Evolutionary conservation across 2,888 invertebrate species (phyloP), one percentile per base, ranked within the genome.

Genomic region (Notodonta ziczac): DNA sequence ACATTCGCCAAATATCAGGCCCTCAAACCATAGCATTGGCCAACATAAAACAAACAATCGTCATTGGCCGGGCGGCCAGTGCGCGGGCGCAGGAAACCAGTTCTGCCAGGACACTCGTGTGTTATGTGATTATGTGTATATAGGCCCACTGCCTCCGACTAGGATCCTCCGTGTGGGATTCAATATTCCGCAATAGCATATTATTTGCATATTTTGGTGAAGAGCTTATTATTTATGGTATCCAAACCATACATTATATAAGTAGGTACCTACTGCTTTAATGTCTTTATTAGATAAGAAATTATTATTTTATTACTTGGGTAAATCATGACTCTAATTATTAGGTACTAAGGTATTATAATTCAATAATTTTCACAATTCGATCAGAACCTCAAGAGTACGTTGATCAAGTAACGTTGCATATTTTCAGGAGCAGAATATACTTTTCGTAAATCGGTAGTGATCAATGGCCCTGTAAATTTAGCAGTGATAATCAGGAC

Each of bases 11-110:
- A 12, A 56, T 10, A 14, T 16, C 35, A 32, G 35, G 40, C 55
- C 54, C 12, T 39, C 55, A 2, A 5, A 5, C 32, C n/a, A 35
- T 39, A 54, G 39, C 54, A 39, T 55, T 55, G 16, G 42, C 42
- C 40, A 44, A 44, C n/a, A 40, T n/a, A 56, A 55, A 55, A 56
- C 56, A 44, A 44, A 24, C 56, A 44, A 44, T 42, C 9, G 56
- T 10, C 14, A 14, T 12, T 14, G 51, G 46, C 46, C 44, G 35
- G 40, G 12, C 48, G 48, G 54, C 42, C 55, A 50, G 24, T 39
- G 35, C 62, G 52, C 62, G 58, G 55, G 32, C 61, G 61, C 46
- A 50, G 56, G 53, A 57, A 63, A 63, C 62, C 59, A 56, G 62
- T 63, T 63, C 57, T 40, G 61, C 40, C 57, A 24, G 35, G 57